Evolutionary conservation across 53 echinoderm and acorn worm species (phyloP).

Genomic region (Actinopyga echinites): DNA sequence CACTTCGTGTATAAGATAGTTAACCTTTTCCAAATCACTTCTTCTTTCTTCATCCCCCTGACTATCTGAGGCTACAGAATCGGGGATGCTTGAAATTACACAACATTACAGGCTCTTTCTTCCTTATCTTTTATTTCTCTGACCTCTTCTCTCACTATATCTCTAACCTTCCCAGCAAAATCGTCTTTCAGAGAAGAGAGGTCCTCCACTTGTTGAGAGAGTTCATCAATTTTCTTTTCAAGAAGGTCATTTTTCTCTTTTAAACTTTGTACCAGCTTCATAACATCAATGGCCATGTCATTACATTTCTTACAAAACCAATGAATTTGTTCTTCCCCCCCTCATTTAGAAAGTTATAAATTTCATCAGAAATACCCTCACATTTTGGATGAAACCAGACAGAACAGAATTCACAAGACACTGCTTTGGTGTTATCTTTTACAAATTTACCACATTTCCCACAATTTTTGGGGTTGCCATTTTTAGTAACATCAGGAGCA

Average conservation of each 20-base stretch:
- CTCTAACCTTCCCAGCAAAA: not conserved
- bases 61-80: too few relatives aligned
- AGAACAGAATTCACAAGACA: not conserved
- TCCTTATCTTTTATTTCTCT: not conserved
- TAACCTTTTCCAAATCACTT: not conserved
- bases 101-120: not conserved
- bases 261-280: not conserved
- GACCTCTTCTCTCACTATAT: not conserved
- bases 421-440: too few relatives aligned
- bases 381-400: not conserved
- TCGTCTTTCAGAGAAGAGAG: not conserved
- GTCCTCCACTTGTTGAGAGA: not conserved
- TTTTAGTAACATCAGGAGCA: too few relatives aligned
- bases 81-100: too few relatives aligned
- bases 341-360: not conserved
- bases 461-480: too few relatives aligned
- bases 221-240: not conserved
- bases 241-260: not conserved
- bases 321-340: not conserved
- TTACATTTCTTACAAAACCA: not conserved
- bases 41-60: not conserved
- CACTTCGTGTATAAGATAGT: not conserved
- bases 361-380: slow-evolving; percentile 16
- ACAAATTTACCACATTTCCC: too few relatives aligned
- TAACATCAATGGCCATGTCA: not conserved